Conservation (phyloP, 2,113 vertebrate genomes). For the Pantherophis guttatus region DNA sequence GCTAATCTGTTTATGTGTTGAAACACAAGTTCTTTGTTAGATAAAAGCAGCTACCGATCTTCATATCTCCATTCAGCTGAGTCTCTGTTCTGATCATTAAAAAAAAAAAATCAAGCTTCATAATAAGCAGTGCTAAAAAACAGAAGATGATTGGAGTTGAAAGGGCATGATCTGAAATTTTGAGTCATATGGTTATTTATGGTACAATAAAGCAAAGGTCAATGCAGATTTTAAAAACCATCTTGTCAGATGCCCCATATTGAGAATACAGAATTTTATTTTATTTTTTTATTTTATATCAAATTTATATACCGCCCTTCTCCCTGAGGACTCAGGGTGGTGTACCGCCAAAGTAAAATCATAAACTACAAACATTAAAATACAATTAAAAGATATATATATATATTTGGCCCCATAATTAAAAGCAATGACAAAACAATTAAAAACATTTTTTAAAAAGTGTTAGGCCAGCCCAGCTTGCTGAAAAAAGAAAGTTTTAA, state of each 20-base stretch:
- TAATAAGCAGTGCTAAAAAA: not conserved
- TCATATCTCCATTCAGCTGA: not conserved
- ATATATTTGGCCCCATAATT: too few species aligned
- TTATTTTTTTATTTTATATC: too few species aligned
- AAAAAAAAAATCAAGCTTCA: not conserved
- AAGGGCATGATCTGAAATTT: not conserved
- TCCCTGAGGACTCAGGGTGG: too few species aligned
- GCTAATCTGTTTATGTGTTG: slow-evolving; percentile 19
- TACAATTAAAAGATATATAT: too few species aligned
- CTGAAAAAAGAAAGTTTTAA: too few species aligned
- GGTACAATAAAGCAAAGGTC: not conserved
- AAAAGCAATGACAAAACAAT: too few species aligned
- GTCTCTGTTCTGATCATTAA: not conserved
- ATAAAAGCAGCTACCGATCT: not conserved
- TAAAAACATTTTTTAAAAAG: too few species aligned
- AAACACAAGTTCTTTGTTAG: not conserved
- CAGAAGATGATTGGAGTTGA: not conserved
- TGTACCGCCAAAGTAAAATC: too few species aligned
- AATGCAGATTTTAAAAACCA: not conserved
- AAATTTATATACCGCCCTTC: too few species aligned
- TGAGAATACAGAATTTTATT: not conserved
- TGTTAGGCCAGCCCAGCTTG: too few species aligned
- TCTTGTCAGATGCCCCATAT: not conserved
- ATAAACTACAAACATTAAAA: too few species aligned
- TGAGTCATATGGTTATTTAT: not conserved